A percentile compares a stretch with the other conserved stretches of the same genome.
Evolutionary conservation across 1,140 invertebrate genomes (phyloP).

Genomic region (Drosophila arizonae): DNA sequence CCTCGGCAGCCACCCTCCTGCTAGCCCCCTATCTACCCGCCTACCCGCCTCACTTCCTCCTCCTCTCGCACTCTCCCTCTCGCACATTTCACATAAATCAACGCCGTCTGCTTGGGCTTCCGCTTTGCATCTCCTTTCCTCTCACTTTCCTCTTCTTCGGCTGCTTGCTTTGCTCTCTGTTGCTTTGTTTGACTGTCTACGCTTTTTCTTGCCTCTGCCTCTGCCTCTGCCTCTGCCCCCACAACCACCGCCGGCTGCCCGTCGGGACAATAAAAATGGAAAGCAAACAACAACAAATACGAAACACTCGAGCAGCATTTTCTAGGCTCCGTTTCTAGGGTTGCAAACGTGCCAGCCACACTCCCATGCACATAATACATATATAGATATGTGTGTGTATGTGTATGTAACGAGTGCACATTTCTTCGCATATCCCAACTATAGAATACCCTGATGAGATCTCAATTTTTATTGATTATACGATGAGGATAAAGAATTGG

Average conservation of each 20-base stretch:
- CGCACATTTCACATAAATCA: conserved; percentile 54
- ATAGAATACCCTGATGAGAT: not conserved
- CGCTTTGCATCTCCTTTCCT: conserved; percentile 10
- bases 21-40: too few species aligned
- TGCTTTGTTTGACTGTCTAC: conserved; percentile 36
- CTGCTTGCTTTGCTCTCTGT: conserved; percentile 8
- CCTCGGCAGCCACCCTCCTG: conserved; percentile 6
- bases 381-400: too few species aligned
- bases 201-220: conserved; percentile 13
- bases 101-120: conserved; percentile 47
- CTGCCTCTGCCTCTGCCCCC: not conserved
- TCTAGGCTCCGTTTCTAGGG: conserved; percentile 42
- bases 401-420: not conserved
- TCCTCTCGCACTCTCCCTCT: not conserved
- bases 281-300: not conserved
- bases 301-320: conserved; percentile 27
- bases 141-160: not conserved
- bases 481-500: too few species aligned
- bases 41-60: not conserved
- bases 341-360: conserved; percentile 29
- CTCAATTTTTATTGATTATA: not conserved
- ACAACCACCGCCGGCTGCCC: not conserved
- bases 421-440: not conserved
- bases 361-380: not conserved
- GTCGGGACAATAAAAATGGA: conserved; percentile 25